Conservation (phyloP, 1,140 invertebrate species). For the Heliothis subflexa region DNA sequence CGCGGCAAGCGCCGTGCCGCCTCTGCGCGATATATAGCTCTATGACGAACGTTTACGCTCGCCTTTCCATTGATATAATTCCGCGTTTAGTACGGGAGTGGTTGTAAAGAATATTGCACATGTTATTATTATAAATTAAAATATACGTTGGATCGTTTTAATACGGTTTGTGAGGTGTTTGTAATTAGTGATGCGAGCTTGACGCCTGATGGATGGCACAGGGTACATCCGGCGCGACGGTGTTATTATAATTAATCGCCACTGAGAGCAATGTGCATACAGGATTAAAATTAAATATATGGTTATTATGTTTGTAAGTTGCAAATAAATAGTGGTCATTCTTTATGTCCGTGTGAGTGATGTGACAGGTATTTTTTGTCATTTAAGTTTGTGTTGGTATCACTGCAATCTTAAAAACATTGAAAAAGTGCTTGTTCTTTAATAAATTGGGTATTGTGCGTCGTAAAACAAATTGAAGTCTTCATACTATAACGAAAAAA, state of each 20-base stretch:
- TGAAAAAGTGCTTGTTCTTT: no score
- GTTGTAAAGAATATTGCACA: conserved; percentile 59
- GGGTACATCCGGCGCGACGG: conserved; percentile 37
- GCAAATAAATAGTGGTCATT: conserved; percentile 17
- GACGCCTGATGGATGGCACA: conserved; percentile 56
- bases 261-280: conserved; percentile 28
- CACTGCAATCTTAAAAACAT: no score
- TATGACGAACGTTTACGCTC: conserved; percentile 55
- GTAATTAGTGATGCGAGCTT: conserved; percentile 52
- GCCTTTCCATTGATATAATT: conserved; percentile 53
- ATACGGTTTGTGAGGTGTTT: conserved; percentile 52
- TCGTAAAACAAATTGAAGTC: no score
- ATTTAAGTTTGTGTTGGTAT: neutral
- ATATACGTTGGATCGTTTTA: conserved; percentile 53
- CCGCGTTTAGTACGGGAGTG: conserved; percentile 41
- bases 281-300: conserved; percentile 41
- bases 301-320: conserved; percentile 2
- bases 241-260: conserved; percentile 46
- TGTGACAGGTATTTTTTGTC: neutral
- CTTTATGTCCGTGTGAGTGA: conserved; percentile 14
- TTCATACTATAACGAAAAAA: no score
- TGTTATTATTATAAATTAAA: conserved; percentile 64
- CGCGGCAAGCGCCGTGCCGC: conserved; percentile 55
- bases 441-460: no score
- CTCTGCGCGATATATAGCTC: conserved; percentile 59